Evolutionary conservation across 2,113 vertebrate species (phyloP).

Genomic region (Aphyosemion australe): DNA sequence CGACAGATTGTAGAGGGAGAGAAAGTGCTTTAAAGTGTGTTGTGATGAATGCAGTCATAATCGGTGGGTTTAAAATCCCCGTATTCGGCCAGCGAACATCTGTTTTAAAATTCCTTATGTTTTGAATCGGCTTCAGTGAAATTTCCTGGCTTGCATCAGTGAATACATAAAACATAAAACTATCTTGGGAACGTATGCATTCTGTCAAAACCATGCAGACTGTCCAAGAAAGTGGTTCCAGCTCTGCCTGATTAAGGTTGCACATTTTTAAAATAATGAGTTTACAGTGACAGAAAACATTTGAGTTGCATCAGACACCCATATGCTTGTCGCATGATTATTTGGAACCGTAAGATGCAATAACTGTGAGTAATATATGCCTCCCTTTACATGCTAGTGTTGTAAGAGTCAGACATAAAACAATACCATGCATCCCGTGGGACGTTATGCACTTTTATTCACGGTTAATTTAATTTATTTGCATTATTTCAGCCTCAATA

Average conservation of each 20-base stretch:
- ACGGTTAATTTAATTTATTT: conserved; percentile 67
- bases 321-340: conserved; percentile 9
- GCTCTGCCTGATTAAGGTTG: neutral
- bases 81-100: neutral
- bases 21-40: conserved; percentile 41
- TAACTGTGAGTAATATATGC: conserved; percentile 27
- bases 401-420: conserved; percentile 40
- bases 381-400: conserved; percentile 25
- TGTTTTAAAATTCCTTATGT: neutral
- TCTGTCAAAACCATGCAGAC: neutral
- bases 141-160: neutral
- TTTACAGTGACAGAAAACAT: neutral
- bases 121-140: conserved; percentile 5
- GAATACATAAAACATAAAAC: conserved; percentile 1
- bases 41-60: conserved; percentile 16
- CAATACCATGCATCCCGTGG: conserved; percentile 34
- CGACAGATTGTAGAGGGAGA: conserved; percentile 31
- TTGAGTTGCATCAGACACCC: neutral
- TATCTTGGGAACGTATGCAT: neutral
- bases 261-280: conserved; percentile 13
- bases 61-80: neutral
- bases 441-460: conserved; percentile 55
- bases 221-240: neutral
- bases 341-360: conserved; percentile 40
- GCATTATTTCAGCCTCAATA: conserved; percentile 58